A percentile compares a stretch with the other conserved stretches of the same genome.
These are phyloP conservation scores for Trypoxylus dichotomus DNA, from an alignment of 1,140 invertebrate species.

Conservation along the genomic window DNA sequence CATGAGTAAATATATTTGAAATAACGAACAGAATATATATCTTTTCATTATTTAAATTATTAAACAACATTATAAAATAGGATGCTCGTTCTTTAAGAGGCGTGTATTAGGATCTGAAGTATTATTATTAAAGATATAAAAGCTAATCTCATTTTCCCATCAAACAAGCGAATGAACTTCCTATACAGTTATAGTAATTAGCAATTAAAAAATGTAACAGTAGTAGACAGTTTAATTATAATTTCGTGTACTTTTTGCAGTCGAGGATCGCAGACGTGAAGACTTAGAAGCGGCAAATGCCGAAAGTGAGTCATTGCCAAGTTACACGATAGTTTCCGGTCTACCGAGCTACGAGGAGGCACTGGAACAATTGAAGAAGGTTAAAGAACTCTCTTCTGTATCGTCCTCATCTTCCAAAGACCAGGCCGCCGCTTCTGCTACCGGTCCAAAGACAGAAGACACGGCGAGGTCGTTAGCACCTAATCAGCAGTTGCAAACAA, in stretches of 20 bases:
- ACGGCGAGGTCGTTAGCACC: slow-evolving; percentile 34
- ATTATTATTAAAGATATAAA: not conserved
- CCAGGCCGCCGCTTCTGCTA: not conserved
- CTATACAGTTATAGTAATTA: slow-evolving; percentile 10
- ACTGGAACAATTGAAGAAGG: slow-evolving; percentile 57
- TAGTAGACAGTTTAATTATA: not conserved
- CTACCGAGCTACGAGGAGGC: slow-evolving; percentile 65
- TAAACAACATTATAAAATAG: too few species aligned
- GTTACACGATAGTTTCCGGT: slow-evolving; percentile 65
- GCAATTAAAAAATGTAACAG: not conserved
- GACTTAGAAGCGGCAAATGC: slow-evolving; percentile 41
- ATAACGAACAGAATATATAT: too few species aligned
- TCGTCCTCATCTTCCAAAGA: slow-evolving; percentile 20
- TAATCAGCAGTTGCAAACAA: slow-evolving; percentile 39
- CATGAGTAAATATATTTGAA: too few species aligned
- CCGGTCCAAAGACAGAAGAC: slow-evolving; percentile 22
- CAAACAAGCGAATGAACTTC: not conserved
- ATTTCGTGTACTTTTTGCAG: slow-evolving; percentile 45
- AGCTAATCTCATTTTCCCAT: not conserved
- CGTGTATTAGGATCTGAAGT: not conserved
- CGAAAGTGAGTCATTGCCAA: slow-evolving; percentile 61
- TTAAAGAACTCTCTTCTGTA: slow-evolving; percentile 41
- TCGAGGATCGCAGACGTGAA: slow-evolving; percentile 39
- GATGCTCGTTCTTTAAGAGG: not conserved
- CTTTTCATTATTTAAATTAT: too few species aligned